Evolutionary conservation across 2,113 vertebrate species (phyloP).

Genomic region (Mastomys natalensis): DNA sequence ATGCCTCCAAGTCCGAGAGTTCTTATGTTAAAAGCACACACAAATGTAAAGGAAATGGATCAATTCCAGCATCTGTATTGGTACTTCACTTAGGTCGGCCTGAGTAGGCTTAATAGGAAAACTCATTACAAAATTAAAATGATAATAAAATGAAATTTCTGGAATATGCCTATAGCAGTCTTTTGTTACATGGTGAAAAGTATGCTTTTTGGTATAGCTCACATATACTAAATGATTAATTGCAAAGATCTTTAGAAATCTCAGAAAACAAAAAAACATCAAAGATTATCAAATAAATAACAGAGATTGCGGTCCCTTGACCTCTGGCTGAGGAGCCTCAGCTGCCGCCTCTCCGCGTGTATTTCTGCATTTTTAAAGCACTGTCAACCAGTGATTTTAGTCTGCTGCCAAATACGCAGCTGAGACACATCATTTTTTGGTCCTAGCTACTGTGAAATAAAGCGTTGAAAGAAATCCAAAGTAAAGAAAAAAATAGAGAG

Average conservation of each 20-base stretch:
- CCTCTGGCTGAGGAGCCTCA: slow-evolving; percentile 88
- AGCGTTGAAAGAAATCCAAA: slow-evolving; percentile 92
- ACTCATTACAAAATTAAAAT: slow-evolving; percentile 52
- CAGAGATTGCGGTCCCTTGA: slow-evolving; percentile 83
- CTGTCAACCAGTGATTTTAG: slow-evolving; percentile 87
- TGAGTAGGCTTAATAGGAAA: background rate
- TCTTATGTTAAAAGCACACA: slow-evolving; percentile 60
- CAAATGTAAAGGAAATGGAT: background rate
- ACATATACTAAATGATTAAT: slow-evolving; percentile 78
- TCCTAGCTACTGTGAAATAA: slow-evolving; percentile 92
- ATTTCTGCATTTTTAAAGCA: slow-evolving; percentile 85
- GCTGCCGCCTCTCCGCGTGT: slow-evolving; percentile 85
- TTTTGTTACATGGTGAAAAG: slow-evolving; percentile 68
- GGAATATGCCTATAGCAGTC: slow-evolving; percentile 24
- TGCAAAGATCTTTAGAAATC: slow-evolving; percentile 72
- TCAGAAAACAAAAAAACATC: slow-evolving; percentile 84
- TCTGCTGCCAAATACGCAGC: slow-evolving; percentile 89
- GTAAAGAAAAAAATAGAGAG: slow-evolving; percentile 90
- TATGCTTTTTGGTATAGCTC: slow-evolving; percentile 70
- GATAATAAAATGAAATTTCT: slow-evolving; percentile 58
- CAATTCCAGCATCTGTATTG: background rate
- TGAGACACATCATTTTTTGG: slow-evolving; percentile 86
- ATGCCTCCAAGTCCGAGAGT: slow-evolving; percentile 68
- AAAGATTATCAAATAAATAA: slow-evolving; percentile 88
- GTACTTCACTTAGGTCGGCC: background rate